Evolutionary conservation across 37 sponge, comb jelly and placozoan species (phyloP).

Genomic region (Theonella swinhoei): DNA sequence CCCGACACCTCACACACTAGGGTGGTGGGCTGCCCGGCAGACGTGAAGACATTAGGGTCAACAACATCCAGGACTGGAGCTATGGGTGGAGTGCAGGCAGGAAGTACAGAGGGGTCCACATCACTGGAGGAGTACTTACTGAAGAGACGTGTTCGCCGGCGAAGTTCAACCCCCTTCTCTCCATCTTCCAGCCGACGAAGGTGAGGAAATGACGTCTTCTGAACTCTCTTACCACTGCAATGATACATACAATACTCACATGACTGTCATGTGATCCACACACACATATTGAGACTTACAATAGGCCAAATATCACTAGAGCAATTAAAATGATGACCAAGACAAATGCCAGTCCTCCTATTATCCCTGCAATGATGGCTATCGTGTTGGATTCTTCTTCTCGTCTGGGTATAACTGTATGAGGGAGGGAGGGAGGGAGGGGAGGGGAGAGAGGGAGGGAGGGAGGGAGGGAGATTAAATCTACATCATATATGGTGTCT

Average conservation of each 20-base stretch:
- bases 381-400: background rate
- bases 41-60: constrained; percentile 49
- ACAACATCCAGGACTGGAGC: constrained; percentile 58
- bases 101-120: background rate
- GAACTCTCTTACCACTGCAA: background rate
- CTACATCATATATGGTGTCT: background rate
- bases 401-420: constrained; percentile 6
- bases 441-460: background rate
- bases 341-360: constrained; percentile 13
- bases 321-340: constrained; percentile 26
- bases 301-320: constrained; percentile 19
- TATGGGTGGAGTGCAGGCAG: no score
- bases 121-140: background rate
- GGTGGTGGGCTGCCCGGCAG: constrained; percentile 62
- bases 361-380: constrained; percentile 19
- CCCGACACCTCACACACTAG: constrained; percentile 64
- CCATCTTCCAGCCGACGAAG: background rate
- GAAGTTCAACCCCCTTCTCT: background rate
- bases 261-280: no score
- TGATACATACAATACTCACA: no score
- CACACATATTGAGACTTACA: constrained; percentile 16
- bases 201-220: background rate
- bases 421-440: background rate
- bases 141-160: background rate
- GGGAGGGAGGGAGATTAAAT: background rate